Evolutionary conservation across 2,797 vertebrate species (phyloP).

Genomic region (Pachyuromys duprasi): DNA sequence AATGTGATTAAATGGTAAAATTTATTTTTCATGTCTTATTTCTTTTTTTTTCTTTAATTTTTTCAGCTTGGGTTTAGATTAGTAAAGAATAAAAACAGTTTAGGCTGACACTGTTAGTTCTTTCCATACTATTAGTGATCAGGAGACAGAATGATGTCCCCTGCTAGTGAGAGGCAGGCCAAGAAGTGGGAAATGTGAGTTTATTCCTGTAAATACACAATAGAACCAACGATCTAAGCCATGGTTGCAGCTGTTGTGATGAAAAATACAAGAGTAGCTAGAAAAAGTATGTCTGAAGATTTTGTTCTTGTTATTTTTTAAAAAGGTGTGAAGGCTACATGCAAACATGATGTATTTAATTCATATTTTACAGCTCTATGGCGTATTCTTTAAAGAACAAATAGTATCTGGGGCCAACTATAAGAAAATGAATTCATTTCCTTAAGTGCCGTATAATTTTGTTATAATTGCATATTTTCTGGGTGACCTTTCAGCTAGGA

Average conservation of each 20-base stretch:
- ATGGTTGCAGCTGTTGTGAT: not conserved
- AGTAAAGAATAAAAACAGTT: not conserved
- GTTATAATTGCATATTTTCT: constrained; percentile 74
- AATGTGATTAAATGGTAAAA: not conserved
- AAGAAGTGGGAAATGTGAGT: not conserved
- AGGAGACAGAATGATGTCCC: not conserved
- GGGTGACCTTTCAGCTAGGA: constrained; percentile 78
- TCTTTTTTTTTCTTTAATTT: constrained; percentile 1
- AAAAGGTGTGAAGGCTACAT: constrained; percentile 20
- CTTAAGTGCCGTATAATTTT: constrained; percentile 72
- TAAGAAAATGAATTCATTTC: constrained; percentile 71
- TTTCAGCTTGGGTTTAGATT: not conserved
- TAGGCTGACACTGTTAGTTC: not conserved
- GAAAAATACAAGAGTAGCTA: not conserved
- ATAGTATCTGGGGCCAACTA: constrained; percentile 47
- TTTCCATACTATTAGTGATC: not conserved
- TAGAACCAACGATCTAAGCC: not conserved
- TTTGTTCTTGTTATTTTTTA: constrained; percentile 44
- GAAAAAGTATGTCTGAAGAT: constrained; percentile 29
- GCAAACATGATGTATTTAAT: constrained; percentile 54
- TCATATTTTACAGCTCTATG: constrained; percentile 47
- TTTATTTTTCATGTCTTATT: constrained; percentile 53
- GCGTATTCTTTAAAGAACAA: constrained; percentile 66
- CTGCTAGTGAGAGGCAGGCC: not conserved
- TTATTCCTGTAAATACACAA: not conserved